phyloP scores from a whole-genome alignment of 2,113 vertebrate species.

The Ophiodon elongatus region DNA sequence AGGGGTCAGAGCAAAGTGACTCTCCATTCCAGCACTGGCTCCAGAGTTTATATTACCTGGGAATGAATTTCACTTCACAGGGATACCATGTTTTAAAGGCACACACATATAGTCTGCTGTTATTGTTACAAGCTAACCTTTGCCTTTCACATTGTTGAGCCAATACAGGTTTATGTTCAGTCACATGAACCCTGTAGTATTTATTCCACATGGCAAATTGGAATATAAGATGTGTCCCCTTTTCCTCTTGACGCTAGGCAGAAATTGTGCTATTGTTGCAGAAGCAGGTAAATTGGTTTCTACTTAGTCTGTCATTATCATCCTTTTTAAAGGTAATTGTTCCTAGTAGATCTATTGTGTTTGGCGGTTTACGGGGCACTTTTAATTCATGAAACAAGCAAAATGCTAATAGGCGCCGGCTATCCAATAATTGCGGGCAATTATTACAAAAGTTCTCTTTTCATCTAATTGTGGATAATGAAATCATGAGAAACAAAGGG shows the following conservation, averaged over 20 bases:
- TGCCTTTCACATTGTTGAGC: neutral
- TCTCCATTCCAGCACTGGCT: constrained; percentile 9
- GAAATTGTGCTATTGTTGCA: constrained; percentile 19
- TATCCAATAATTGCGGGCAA: constrained; percentile 79
- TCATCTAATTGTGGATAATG: constrained; percentile 79
- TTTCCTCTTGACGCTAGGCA: neutral
- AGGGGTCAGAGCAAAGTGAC: constrained; percentile 48
- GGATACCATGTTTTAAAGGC: constrained; percentile 3
- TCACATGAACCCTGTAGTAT: neutral
- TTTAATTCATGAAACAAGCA: constrained; percentile 72
- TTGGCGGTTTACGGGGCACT: constrained; percentile 48
- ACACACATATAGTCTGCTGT: neutral
- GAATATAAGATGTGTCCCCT: neutral
- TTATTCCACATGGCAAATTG: neutral
- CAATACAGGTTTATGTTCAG: neutral
- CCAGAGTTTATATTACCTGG: constrained; percentile 36
- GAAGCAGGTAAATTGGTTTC: constrained; percentile 52
- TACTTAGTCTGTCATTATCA: constrained; percentile 49
- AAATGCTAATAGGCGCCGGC: constrained; percentile 79
- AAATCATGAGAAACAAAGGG: constrained; percentile 71
- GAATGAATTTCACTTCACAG: constrained; percentile 32
- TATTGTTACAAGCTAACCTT: neutral
- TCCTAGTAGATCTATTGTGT: constrained; percentile 48
- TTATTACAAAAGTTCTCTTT: constrained; percentile 80
- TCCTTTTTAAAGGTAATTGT: constrained; percentile 65